These are phyloP conservation scores for Thymelicus acteon DNA, from an alignment of 2,888 invertebrate genomes.

Conservation along the genomic window DNA sequence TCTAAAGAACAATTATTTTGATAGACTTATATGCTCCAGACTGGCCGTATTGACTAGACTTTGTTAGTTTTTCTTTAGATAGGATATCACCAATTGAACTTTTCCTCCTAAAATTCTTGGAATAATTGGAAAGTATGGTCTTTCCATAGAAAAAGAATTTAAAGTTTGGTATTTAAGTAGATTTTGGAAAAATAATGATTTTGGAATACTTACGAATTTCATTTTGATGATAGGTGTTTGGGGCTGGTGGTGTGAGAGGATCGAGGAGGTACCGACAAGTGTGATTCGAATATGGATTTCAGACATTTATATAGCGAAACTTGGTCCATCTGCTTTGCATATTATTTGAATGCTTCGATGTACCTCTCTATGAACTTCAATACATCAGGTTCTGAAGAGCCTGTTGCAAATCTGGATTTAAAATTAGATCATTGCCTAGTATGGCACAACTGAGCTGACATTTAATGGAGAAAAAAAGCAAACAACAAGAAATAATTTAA, in stretches of 20 bases:
- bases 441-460: neutral
- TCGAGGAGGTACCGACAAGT: constrained; percentile 54
- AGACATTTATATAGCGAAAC: constrained; percentile 61
- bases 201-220: constrained; percentile 66
- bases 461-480: too few species aligned
- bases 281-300: constrained; percentile 51
- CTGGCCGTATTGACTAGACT: too few species aligned
- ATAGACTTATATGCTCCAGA: too few species aligned
- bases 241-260: constrained; percentile 47
- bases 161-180: too few species aligned
- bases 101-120: too few species aligned
- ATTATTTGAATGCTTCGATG: constrained; percentile 50
- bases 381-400: constrained; percentile 10
- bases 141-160: too few species aligned
- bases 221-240: constrained; percentile 50
- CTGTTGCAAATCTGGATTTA: constrained; percentile 16
- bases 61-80: too few species aligned
- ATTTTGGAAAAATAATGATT: neutral
- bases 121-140: too few species aligned
- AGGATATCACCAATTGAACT: too few species aligned
- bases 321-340: constrained; percentile 54
- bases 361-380: constrained; percentile 19
- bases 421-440: constrained; percentile 19
- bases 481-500: too few species aligned
- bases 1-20: too few species aligned